Evolutionary conservation across 2,113 vertebrate species (phyloP).

Genomic region (Clinocottus analis): DNA sequence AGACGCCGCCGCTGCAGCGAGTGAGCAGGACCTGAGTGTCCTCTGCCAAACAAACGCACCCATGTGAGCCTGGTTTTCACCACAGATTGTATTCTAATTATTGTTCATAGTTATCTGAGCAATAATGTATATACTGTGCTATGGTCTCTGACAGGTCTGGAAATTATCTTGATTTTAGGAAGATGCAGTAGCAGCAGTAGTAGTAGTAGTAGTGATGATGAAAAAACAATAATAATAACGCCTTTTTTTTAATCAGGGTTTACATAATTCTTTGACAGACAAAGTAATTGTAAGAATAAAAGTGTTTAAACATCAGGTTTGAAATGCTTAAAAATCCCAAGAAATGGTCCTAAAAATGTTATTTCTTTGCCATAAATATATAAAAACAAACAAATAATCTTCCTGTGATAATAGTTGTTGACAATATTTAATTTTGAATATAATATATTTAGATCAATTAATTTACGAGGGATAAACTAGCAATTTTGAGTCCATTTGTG

Average conservation of each 20-base stretch:
- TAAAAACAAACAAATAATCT: neutral
- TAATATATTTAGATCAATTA: neutral
- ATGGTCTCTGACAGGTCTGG: too few species aligned
- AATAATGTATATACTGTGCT: neutral
- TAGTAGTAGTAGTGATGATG: too few species aligned
- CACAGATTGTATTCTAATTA: slow-evolving; percentile 2
- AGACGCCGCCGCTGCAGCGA: slow-evolving; percentile 42
- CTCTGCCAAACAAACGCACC: slow-evolving; percentile 81
- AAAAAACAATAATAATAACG: too few species aligned
- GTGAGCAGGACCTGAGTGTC: slow-evolving; percentile 75
- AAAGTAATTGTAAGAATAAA: too few species aligned
- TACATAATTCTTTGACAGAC: too few species aligned
- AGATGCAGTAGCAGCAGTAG: too few species aligned
- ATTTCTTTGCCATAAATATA: neutral
- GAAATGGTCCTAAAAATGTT: neutral
- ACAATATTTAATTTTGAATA: neutral
- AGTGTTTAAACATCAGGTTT: too few species aligned
- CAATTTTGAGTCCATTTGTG: neutral
- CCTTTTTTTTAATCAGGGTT: too few species aligned
- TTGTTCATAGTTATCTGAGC: neutral
- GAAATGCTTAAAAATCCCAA: neutral
- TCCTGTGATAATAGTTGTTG: neutral
- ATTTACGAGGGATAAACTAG: neutral
- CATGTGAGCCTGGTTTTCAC: slow-evolving; percentile 71
- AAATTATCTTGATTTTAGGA: neutral